phyloP scores from a whole-genome alignment of 1,140 invertebrate species.

The fruit fly (Drosophila melanogaster) region DNA sequence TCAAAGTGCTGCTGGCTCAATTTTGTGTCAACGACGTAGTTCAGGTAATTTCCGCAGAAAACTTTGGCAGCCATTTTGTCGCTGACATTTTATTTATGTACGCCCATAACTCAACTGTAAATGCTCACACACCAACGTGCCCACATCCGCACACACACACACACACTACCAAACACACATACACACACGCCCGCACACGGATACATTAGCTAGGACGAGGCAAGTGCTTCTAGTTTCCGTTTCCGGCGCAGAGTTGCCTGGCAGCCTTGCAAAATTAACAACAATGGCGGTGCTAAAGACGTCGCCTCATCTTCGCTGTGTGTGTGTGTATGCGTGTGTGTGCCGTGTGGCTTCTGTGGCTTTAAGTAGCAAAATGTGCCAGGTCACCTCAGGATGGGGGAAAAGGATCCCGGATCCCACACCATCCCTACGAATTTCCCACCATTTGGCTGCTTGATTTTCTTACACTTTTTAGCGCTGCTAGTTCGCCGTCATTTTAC shows the following conservation, averaged over 20 bases:
- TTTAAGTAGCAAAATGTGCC: slow-evolving; percentile 79
- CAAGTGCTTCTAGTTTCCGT: slow-evolving; percentile 80
- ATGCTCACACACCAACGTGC: slow-evolving; percentile 38
- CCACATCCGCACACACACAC: slow-evolving; percentile 41
- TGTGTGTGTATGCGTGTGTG: slow-evolving; percentile 45
- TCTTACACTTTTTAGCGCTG: slow-evolving; percentile 75
- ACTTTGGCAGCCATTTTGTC: slow-evolving; percentile 78
- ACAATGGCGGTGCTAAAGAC: slow-evolving; percentile 81
- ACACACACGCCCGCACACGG: slow-evolving; percentile 9
- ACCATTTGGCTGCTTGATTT: slow-evolving; percentile 73
- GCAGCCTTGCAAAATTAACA: slow-evolving; percentile 76
- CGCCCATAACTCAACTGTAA: slow-evolving; percentile 80
- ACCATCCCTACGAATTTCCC: not conserved
- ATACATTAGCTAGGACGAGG: slow-evolving; percentile 62
- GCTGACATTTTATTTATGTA: slow-evolving; percentile 80
- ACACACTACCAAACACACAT: slow-evolving; percentile 25
- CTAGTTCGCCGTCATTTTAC: slow-evolving; percentile 68
- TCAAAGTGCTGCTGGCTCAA: slow-evolving; percentile 64
- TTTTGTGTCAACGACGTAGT: slow-evolving; percentile 78
- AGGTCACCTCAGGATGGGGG: slow-evolving; percentile 28
- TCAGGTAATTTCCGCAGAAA: slow-evolving; percentile 76
- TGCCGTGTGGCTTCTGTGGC: slow-evolving; percentile 79
- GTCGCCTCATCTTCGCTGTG: slow-evolving; percentile 47
- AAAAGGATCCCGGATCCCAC: too few species aligned
- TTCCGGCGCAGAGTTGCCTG: slow-evolving; percentile 69